These are phyloP conservation scores for Drymodes brunneopygia DNA, from an alignment of 2,113 vertebrate species.

Conservation along the genomic window DNA sequence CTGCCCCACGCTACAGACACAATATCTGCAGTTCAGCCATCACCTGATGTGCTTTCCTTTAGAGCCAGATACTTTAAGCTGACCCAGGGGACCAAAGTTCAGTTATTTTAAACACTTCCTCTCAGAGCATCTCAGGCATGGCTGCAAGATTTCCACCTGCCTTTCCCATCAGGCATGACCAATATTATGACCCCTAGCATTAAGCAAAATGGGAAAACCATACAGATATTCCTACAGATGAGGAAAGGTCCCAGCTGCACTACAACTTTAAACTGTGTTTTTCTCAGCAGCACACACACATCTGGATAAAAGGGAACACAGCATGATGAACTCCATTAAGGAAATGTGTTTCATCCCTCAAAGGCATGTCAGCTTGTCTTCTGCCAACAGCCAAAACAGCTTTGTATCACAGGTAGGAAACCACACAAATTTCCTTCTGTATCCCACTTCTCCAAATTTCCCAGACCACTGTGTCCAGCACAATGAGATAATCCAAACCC, in stretches of 20 bases:
- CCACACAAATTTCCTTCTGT: background rate
- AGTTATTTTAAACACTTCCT: slow-evolving; percentile 54
- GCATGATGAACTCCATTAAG: background rate
- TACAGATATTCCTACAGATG: background rate
- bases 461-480: background rate
- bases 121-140: background rate
- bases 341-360: background rate
- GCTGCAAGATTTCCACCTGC: slow-evolving; percentile 11
- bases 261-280: background rate
- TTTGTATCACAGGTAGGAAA: background rate
- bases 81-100: background rate
- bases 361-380: background rate
- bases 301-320: background rate
- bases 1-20: background rate
- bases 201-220: background rate
- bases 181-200: background rate
- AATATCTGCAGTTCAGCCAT: background rate
- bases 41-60: background rate
- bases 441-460: background rate
- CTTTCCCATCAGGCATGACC: background rate
- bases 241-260: background rate
- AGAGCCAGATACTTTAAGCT: background rate
- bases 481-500: background rate
- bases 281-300: background rate
- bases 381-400: background rate